Conservation (phyloP, 2,113 vertebrate genomes). For the Laticauda colubrina region DNA sequence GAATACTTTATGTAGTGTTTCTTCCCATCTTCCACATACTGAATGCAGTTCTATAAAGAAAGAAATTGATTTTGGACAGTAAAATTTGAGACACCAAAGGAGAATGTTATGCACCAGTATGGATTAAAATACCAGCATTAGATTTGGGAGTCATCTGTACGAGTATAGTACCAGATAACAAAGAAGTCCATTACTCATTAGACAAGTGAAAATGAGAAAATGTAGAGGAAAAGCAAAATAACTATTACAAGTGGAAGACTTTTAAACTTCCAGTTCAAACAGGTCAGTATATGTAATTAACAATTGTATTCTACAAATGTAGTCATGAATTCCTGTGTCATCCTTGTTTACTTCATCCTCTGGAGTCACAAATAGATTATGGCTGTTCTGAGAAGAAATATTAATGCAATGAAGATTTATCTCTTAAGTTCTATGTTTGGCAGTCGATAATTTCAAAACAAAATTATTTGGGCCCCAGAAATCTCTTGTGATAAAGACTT, state of each 20-base stretch:
- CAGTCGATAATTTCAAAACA: neutral
- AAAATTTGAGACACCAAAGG: neutral
- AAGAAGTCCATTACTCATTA: conserved; percentile 58
- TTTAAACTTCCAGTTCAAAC: conserved; percentile 48
- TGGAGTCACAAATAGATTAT: conserved; percentile 29
- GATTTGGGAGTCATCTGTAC: neutral
- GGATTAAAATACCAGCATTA: neutral
- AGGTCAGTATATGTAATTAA: conserved; percentile 63
- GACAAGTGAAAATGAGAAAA: conserved; percentile 70
- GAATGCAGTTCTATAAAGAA: conserved; percentile 42
- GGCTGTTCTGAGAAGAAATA: neutral
- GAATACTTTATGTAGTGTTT: conserved; percentile 48
- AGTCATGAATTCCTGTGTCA: conserved; percentile 32
- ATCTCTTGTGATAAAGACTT: neutral
- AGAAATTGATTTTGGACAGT: conserved; percentile 31
- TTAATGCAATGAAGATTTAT: neutral
- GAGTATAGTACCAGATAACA: conserved; percentile 33
- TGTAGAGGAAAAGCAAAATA: conserved; percentile 54
- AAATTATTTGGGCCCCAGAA: neutral
- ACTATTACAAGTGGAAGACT: conserved; percentile 60
- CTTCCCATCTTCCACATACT: conserved; percentile 29
- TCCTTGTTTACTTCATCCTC: conserved; percentile 45
- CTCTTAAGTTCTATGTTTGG: neutral
- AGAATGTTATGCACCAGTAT: neutral
- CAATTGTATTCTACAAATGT: conserved; percentile 48